phyloP scores from a whole-genome alignment of 2,113 vertebrate species.

The Myotis davidii region DNA sequence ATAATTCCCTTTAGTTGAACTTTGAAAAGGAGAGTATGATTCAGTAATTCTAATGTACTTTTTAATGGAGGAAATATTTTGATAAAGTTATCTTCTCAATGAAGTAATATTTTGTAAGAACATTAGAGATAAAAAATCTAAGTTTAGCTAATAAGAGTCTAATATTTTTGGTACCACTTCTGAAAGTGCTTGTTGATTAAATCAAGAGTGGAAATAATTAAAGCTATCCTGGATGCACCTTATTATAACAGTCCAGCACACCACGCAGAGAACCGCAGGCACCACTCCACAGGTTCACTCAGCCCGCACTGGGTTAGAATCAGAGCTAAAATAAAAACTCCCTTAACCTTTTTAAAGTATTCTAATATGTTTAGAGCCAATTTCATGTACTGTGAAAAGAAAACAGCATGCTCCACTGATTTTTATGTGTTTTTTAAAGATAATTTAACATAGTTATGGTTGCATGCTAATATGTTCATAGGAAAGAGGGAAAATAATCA shows the following conservation, averaged over 20 bases:
- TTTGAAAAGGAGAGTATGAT: not conserved
- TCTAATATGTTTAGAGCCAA: slow-evolving; percentile 34
- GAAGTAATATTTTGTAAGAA: not conserved
- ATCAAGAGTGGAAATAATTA: not conserved
- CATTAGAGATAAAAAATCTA: not conserved
- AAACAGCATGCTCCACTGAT: slow-evolving; percentile 72
- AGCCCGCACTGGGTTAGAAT: not conserved
- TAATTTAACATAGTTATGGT: slow-evolving; percentile 72
- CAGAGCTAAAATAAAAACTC: slow-evolving; percentile 4
- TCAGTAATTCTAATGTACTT: not conserved
- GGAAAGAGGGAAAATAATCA: slow-evolving; percentile 72
- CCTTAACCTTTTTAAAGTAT: slow-evolving; percentile 46
- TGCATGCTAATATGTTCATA: slow-evolving; percentile 75
- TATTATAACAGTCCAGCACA: not conserved
- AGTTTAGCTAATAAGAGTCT: not conserved
- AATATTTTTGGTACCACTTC: not conserved
- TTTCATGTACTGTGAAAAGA: slow-evolving; percentile 58
- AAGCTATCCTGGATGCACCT: not conserved
- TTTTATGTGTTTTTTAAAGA: slow-evolving; percentile 82
- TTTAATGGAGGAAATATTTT: not conserved
- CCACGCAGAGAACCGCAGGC: not conserved
- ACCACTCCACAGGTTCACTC: not conserved
- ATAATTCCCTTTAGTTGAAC: not conserved
- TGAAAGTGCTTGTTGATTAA: slow-evolving; percentile 45
- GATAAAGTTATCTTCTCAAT: not conserved